A percentile compares a stretch with the other conserved stretches of the same genome.
Evolutionary conservation across 2,888 invertebrate genomes (phyloP).

Genomic region (Lomographa bimaculata): DNA sequence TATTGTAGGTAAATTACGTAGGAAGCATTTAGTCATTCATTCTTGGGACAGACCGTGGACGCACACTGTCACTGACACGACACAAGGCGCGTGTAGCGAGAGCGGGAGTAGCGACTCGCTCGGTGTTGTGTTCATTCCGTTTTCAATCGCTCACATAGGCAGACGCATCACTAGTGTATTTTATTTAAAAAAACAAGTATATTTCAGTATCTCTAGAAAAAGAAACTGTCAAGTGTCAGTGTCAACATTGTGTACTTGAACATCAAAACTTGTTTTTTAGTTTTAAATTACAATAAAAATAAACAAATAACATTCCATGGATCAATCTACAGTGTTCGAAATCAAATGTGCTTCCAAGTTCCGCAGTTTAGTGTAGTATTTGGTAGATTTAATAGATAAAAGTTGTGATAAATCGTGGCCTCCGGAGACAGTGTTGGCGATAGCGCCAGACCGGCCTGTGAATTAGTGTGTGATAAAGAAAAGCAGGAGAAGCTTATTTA

Average conservation of each 20-base stretch:
- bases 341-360: not conserved
- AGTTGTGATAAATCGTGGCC: constrained; percentile 54
- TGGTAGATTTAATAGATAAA: too few species aligned
- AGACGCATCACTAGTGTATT: too few species aligned
- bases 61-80: too few species aligned
- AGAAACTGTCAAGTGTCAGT: constrained; percentile 11
- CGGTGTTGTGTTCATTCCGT: constrained; percentile 4
- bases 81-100: too few species aligned
- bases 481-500: constrained; percentile 51
- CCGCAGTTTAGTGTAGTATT: not conserved
- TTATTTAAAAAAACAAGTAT: too few species aligned
- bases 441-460: constrained; percentile 42
- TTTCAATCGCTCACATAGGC: constrained; percentile 13
- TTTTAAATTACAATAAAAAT: too few species aligned
- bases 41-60: not conserved
- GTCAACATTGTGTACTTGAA: constrained; percentile 2
- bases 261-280: not conserved
- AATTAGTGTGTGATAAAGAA: constrained; percentile 54
- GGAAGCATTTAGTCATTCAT: too few species aligned
- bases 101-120: too few species aligned
- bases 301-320: too few species aligned
- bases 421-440: constrained; percentile 49
- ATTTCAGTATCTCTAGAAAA: too few species aligned
- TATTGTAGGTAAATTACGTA: too few species aligned
- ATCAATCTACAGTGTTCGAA: constrained; percentile 1